Percentiles rank a stretch among this genome's conserved stretches.
These are phyloP conservation scores for Ametastegia equiseti DNA, from an alignment of 2,888 invertebrate genomes.

Conservation along the genomic window DNA sequence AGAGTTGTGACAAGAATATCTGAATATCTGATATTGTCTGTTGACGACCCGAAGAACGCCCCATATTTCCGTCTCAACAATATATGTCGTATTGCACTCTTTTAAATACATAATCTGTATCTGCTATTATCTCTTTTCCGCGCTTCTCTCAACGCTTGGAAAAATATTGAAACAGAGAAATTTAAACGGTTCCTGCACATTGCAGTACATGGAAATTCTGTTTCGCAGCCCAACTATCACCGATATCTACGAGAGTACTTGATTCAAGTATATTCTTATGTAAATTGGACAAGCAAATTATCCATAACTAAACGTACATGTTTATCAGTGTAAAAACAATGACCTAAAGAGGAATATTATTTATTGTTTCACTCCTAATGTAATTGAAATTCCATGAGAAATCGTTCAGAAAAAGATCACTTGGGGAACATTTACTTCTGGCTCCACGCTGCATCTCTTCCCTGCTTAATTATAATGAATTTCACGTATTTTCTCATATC, in stretches of 20 bases:
- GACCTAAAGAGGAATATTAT: background rate
- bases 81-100: background rate
- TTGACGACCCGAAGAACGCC: constrained; percentile 1
- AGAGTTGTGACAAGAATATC: background rate
- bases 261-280: background rate
- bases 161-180: constrained; percentile 4
- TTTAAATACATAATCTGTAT: constrained; percentile 23
- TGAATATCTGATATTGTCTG: constrained; percentile 18
- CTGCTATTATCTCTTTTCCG: background rate
- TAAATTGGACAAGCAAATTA: background rate
- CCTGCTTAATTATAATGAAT: background rate
- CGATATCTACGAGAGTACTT: background rate
- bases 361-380: background rate
- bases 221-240: background rate
- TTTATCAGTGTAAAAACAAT: background rate
- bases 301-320: background rate
- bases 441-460: background rate
- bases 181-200: background rate
- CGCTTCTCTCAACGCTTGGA: background rate
- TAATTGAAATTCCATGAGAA: background rate
- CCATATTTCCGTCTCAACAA: constrained; percentile 15
- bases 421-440: background rate
- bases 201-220: background rate
- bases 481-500: background rate
- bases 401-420: background rate